Evolutionary conservation across 1,140 invertebrate species (phyloP), one percentile per base, ranked within the genome.

Genomic region (Cydia amplana): DNA sequence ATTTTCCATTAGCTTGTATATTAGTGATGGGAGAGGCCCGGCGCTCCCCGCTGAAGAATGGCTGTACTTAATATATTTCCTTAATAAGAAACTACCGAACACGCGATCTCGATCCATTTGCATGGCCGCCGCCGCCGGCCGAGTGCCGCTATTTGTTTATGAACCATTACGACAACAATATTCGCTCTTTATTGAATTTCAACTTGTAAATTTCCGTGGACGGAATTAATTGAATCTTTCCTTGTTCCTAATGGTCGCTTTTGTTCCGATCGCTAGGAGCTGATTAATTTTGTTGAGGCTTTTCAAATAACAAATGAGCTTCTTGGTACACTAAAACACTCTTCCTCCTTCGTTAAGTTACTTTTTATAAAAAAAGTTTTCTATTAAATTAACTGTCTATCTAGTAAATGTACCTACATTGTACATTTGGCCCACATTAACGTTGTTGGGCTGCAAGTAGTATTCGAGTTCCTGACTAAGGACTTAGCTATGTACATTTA

Each of bases 1-100:
- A 91, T 92, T 91, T 90, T 90, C 89, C 91, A 92, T 92, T 92
- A 92, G 84, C 83, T 89, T 90, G 85, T 92, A 92, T 91, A 92
- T 91, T 90, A 91, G 87, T 86, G 86, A 85, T 88, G 86, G 91
- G 88, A 88, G 89, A 89, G 86, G 86, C 85, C 81, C 79, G 73
- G 83, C 86, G 87, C 88, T 82, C 83, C 87, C 87, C 85, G 83
- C 81, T 81, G 75, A 80, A 80, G 82, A 82, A 85, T 87, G 78
- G 84, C 88, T 88, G 81, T 84, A 87, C 83, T 89, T 89, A 90
- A 89, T 90, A 90, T 89, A 90, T 88, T 88, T 90, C 85, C 87
- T 88, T 89, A 87, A 87, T 87, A 90, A 90, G 85, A 83, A 88
- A 90, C 87, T 85, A 83, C 83, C 80, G 85, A 82, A 87, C 90